Evolutionary conservation across 2,797 vertebrate species (phyloP).

Genomic region (Oryzias sinensis): DNA sequence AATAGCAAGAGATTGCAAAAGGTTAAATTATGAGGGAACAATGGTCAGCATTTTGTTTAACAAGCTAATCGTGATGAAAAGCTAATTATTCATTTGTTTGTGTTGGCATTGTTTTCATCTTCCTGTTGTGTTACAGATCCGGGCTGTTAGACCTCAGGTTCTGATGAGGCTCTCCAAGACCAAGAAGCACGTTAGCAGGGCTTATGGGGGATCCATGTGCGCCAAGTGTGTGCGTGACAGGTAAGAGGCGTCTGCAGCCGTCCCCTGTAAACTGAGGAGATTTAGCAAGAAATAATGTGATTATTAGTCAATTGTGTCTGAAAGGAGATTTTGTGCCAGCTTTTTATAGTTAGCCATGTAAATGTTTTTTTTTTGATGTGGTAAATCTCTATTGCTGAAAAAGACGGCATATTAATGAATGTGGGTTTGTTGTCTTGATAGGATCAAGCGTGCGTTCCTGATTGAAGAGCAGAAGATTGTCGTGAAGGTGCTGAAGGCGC

Average conservation of each 20-base stretch:
- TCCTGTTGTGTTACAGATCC: conserved; percentile 75
- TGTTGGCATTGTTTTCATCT: background rate
- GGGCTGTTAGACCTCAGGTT: conserved; percentile 95
- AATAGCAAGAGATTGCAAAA: too few species aligned
- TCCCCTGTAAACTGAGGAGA: background rate
- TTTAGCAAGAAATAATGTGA: too few species aligned
- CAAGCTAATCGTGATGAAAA: too few species aligned
- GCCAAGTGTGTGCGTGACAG: conserved; percentile 98
- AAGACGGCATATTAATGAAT: background rate
- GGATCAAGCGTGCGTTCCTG: conserved; percentile 98
- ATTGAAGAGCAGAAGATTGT: conserved; percentile 99
- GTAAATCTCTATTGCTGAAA: too few species aligned
- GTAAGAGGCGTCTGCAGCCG: conserved; percentile 61
- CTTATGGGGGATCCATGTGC: conserved; percentile 98
- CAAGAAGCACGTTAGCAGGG: conserved; percentile 97
- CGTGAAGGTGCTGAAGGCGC: conserved; percentile 97
- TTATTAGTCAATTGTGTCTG: too few species aligned
- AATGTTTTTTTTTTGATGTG: too few species aligned
- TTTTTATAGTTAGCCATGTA: too few species aligned
- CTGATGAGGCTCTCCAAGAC: conserved; percentile 98
- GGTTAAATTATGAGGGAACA: too few species aligned
- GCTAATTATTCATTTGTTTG: background rate
- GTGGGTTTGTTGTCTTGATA: conserved; percentile 43
- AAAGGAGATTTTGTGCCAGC: too few species aligned
- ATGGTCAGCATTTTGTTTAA: too few species aligned